Evolutionary conservation across 2,888 invertebrate genomes (phyloP).

Genomic region (Mesochorus sp.): DNA sequence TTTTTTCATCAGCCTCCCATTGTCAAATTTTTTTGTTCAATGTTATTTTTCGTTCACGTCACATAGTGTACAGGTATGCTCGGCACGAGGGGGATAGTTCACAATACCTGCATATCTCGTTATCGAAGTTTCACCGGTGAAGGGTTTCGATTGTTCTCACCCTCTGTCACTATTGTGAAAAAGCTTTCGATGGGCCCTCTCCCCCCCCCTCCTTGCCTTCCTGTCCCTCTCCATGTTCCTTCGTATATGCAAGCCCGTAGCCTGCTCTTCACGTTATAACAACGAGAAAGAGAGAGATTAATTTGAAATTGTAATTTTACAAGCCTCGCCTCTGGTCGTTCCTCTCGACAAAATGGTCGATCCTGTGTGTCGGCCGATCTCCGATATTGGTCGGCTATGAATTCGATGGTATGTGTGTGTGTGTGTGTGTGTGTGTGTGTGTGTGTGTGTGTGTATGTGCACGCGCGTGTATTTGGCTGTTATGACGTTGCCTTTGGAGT

Average conservation of each 20-base stretch:
- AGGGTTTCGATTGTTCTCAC: conserved; percentile 18
- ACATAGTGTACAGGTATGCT: conserved; percentile 1
- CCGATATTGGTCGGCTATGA: conserved; percentile 8
- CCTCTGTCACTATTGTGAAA: neutral
- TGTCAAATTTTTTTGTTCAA: conserved; percentile 59
- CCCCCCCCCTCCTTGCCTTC: neutral
- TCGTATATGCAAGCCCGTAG: conserved; percentile 24
- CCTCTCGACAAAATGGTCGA: conserved; percentile 9
- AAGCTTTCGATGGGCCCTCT: neutral
- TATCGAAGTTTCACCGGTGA: conserved; percentile 22
- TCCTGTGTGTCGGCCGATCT: neutral
- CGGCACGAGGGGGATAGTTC: neutral
- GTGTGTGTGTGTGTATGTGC: too few relatives aligned
- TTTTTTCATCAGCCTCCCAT: conserved; percentile 49
- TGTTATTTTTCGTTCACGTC: neutral
- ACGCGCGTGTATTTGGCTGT: too few relatives aligned
- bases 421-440: too few relatives aligned
- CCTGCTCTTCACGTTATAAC: conserved; percentile 61
- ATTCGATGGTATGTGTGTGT: neutral
- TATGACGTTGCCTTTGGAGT: neutral
- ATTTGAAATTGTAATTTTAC: conserved; percentile 66
- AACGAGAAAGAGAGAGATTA: conserved; percentile 65
- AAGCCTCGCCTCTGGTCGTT: conserved; percentile 20
- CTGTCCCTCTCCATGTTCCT: conserved; percentile 11
- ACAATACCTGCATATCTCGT: conserved; percentile 46